Evolutionary conservation across 1,140 invertebrate genomes (phyloP).

Genomic region (Drosophila pruinosa): DNA sequence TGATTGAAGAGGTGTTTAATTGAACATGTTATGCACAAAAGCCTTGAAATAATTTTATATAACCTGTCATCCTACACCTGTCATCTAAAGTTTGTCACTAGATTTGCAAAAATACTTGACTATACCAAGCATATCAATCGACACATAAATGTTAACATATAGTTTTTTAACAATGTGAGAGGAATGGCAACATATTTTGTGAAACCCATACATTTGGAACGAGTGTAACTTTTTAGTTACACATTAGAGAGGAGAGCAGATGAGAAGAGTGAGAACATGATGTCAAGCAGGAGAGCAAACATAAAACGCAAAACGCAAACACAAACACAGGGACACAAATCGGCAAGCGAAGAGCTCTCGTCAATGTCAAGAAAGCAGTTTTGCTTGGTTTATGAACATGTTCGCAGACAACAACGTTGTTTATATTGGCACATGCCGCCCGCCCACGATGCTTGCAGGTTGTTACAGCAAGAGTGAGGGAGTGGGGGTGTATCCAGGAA

Average conservation of each 20-base stretch:
- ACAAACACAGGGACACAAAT: conserved; percentile 12
- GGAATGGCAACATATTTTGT: background rate
- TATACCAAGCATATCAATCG: no score
- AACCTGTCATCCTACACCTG: no score
- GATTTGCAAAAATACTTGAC: background rate
- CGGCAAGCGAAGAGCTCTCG: conserved; percentile 28
- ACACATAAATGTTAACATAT: no score
- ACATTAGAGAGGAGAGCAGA: background rate
- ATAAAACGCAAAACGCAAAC: conserved; percentile 3
- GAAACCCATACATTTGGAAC: background rate
- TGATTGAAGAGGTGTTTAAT: no score
- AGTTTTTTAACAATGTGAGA: background rate
- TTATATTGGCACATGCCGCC: conserved; percentile 31
- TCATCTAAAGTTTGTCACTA: no score
- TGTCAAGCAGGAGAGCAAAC: conserved; percentile 12
- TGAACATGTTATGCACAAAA: no score
- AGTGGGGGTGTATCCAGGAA: background rate
- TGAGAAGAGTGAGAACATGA: background rate
- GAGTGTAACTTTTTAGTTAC: conserved; percentile 6
- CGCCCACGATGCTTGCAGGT: conserved; percentile 1
- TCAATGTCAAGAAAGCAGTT: conserved; percentile 38
- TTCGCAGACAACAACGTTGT: conserved; percentile 57
- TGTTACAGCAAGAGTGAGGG: background rate
- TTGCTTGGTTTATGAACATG: conserved; percentile 50
- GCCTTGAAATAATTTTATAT: background rate